Evolutionary conservation across 2,797 vertebrate species (phyloP).

Genomic region (Psittacula derbiana): DNA sequence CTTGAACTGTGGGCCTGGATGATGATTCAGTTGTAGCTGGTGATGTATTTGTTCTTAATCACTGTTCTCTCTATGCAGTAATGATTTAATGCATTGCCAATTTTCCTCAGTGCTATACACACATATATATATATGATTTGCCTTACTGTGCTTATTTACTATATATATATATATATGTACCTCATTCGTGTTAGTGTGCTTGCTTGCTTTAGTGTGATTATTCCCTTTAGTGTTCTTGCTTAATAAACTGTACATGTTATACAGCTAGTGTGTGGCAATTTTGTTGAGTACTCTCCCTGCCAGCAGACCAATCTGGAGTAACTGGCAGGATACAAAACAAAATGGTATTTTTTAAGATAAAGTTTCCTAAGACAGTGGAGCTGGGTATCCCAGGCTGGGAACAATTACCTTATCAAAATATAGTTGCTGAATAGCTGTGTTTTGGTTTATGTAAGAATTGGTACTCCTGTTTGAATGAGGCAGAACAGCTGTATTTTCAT

Average conservation of each 20-base stretch:
- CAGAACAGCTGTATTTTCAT: neutral
- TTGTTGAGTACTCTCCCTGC: neutral
- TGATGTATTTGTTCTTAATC: neutral
- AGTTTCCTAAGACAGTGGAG: neutral
- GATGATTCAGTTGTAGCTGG: neutral
- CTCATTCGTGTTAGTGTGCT: too few species aligned
- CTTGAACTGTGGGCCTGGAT: neutral
- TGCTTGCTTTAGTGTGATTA: neutral
- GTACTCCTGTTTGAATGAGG: neutral
- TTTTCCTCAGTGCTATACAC: neutral
- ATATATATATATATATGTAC: too few species aligned
- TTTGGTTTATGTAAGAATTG: neutral
- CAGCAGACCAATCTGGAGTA: neutral
- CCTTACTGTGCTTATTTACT: neutral
- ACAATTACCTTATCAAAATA: neutral
- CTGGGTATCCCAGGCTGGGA: neutral
- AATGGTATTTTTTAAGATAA: neutral
- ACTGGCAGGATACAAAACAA: neutral
- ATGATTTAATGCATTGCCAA: neutral
- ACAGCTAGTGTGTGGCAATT: neutral
- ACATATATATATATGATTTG: neutral
- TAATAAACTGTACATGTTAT: neutral
- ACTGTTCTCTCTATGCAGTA: neutral
- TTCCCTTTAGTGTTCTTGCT: neutral
- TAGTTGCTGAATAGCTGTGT: neutral